A percentile compares a stretch with the other conserved stretches of the same genome.
These are phyloP conservation scores for Hylomyscus alleni DNA, from an alignment of 2,797 vertebrate genomes.

Conservation along the genomic window DNA sequence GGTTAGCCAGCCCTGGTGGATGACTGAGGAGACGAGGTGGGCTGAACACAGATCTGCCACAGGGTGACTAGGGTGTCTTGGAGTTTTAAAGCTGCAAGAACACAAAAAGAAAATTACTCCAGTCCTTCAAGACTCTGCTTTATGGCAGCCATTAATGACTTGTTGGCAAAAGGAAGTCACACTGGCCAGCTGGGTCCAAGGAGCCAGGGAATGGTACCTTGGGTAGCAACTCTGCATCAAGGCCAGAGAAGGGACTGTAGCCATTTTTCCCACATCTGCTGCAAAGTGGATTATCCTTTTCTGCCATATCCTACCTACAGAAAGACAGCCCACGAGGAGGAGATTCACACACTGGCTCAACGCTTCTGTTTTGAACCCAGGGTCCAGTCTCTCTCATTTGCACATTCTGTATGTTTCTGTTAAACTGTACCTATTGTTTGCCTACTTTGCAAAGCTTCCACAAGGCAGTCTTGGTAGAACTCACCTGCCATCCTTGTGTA, in stretches of 20 bases:
- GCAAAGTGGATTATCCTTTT: neutral
- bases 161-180: neutral
- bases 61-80: too few species aligned
- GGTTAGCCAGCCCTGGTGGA: neutral
- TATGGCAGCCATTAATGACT: neutral
- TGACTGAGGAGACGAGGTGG: neutral
- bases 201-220: neutral
- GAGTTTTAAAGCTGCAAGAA: neutral
- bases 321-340: neutral
- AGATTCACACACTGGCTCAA: neutral
- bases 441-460: neutral
- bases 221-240: neutral
- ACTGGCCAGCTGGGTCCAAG: neutral
- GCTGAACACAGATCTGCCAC: neutral
- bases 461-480: neutral
- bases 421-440: neutral
- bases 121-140: neutral
- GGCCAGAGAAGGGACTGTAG: neutral
- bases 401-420: neutral
- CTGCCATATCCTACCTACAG: fast-evolving
- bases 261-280: neutral
- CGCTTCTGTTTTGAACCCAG: neutral
- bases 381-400: neutral
- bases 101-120: neutral
- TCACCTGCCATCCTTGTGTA: neutral